phyloP scores from a whole-genome alignment of 2,888 invertebrate genomes.

The Adelphocoris suturalis region DNA sequence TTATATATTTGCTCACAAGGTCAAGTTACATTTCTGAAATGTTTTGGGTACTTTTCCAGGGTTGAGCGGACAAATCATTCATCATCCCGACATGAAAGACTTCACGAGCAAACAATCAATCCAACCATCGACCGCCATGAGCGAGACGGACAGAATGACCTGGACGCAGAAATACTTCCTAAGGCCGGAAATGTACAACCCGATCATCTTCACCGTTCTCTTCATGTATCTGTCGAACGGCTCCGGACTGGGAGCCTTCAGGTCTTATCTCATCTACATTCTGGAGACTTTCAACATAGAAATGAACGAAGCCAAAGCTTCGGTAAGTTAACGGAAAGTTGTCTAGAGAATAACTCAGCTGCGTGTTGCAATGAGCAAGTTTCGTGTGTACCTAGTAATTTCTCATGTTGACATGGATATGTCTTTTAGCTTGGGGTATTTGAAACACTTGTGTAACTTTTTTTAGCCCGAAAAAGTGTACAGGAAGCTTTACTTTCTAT shows the following conservation, averaged over 20 bases:
- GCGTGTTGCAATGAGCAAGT: too few relatives aligned
- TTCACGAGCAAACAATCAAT: constrained; percentile 57
- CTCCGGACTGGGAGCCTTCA: constrained; percentile 71
- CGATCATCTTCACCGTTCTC: constrained; percentile 68
- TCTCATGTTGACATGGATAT: too few relatives aligned
- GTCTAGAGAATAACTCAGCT: too few relatives aligned
- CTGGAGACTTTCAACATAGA: constrained; percentile 68
- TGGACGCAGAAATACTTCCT: constrained; percentile 58
- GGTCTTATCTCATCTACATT: constrained; percentile 71
- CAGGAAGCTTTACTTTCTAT: too few relatives aligned
- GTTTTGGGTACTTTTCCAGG: constrained; percentile 2
- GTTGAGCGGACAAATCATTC: constrained; percentile 16
- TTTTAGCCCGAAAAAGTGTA: too few relatives aligned
- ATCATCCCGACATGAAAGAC: constrained; percentile 26
- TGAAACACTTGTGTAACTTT: too few relatives aligned
- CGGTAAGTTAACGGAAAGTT: constrained; percentile 60
- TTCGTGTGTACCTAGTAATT: too few relatives aligned
- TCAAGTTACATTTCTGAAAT: too few relatives aligned
- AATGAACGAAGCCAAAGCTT: constrained; percentile 71
- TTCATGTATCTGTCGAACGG: constrained; percentile 73
- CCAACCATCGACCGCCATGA: constrained; percentile 46
- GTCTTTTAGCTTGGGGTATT: too few relatives aligned
- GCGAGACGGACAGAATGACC: constrained; percentile 32
- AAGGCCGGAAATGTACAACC: constrained; percentile 71
- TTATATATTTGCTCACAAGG: too few relatives aligned